Percentiles rank a stretch among this genome's conserved stretches.
phyloP scores from a whole-genome alignment of 2,797 vertebrate genomes.

The Loris lydekkerianus region DNA sequence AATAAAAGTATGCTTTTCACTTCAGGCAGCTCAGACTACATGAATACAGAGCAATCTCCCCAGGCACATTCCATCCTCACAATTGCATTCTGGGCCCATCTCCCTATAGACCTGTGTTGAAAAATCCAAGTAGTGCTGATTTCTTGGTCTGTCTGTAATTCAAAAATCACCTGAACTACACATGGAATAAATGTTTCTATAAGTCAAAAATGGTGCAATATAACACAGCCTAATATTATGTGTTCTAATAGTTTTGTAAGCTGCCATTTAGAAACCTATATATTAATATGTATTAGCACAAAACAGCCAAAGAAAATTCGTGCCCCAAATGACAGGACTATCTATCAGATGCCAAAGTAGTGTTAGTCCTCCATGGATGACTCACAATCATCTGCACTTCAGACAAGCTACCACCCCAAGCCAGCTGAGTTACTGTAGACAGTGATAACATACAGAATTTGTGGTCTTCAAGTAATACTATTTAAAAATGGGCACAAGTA shows the following conservation, averaged over 20 bases:
- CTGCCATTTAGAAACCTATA: background rate
- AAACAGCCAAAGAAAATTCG: constrained; percentile 33
- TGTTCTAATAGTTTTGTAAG: background rate
- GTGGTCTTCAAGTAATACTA: background rate
- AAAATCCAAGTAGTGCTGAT: background rate
- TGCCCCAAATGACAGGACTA: background rate
- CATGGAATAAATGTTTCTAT: background rate
- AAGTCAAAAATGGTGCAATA: background rate
- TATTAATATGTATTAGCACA: background rate
- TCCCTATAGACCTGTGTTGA: background rate
- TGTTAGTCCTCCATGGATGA: background rate
- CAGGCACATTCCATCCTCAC: background rate
- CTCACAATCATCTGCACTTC: background rate
- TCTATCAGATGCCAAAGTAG: background rate
- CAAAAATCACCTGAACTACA: constrained; percentile 1
- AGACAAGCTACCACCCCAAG: background rate
- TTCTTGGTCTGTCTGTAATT: background rate
- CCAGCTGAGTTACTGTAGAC: background rate
- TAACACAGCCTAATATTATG: background rate
- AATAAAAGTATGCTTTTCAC: background rate
- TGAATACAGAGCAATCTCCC: background rate
- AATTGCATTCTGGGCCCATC: no score
- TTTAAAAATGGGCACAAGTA: constrained; percentile 4
- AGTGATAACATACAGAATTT: background rate
- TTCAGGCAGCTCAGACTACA: background rate